These are phyloP conservation scores for Megaceryle maxima DNA, from an alignment of 2,113 vertebrate genomes.

Conservation along the genomic window DNA sequence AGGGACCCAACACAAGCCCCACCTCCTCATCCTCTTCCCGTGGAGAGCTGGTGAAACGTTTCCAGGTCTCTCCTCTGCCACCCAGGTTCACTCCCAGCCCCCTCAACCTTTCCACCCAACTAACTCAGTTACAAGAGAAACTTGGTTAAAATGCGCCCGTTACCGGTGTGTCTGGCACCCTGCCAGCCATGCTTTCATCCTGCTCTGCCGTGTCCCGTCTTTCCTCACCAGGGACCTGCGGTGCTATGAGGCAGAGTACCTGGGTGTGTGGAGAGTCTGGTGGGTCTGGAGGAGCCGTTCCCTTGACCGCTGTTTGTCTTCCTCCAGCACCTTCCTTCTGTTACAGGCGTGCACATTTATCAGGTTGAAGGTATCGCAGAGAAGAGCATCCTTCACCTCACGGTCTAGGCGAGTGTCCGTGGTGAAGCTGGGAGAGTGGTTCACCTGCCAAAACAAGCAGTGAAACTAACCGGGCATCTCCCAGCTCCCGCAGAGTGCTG, in stretches of 20 bases:
- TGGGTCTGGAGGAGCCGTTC: slow-evolving; percentile 70
- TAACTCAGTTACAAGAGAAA: background rate
- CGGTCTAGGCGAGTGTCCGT: slow-evolving; percentile 76
- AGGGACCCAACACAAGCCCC: background rate
- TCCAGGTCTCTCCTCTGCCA: background rate
- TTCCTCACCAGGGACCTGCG: background rate
- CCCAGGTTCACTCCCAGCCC: background rate
- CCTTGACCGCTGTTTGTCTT: slow-evolving; percentile 74
- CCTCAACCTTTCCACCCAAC: background rate
- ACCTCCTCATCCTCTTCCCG: too few species aligned
- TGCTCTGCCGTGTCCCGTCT: background rate
- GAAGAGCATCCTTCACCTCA: slow-evolving; percentile 79
- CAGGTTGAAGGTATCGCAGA: slow-evolving; percentile 76
- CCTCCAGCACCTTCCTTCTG: slow-evolving; percentile 75
- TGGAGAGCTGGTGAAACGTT: background rate
- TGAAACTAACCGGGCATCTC: background rate
- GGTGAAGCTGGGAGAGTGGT: slow-evolving; percentile 82
- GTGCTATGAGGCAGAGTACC: background rate
- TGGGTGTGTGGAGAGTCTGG: slow-evolving; percentile 47
- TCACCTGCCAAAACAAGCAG: slow-evolving; percentile 70
- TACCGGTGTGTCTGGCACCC: background rate
- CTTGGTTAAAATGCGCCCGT: background rate
- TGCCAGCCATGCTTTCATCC: background rate
- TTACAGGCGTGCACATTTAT: slow-evolving; percentile 73
- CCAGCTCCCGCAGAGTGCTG: background rate